These are phyloP conservation scores for Acrocera orbiculus DNA, from an alignment of 2,888 invertebrate species.

Conservation along the genomic window DNA sequence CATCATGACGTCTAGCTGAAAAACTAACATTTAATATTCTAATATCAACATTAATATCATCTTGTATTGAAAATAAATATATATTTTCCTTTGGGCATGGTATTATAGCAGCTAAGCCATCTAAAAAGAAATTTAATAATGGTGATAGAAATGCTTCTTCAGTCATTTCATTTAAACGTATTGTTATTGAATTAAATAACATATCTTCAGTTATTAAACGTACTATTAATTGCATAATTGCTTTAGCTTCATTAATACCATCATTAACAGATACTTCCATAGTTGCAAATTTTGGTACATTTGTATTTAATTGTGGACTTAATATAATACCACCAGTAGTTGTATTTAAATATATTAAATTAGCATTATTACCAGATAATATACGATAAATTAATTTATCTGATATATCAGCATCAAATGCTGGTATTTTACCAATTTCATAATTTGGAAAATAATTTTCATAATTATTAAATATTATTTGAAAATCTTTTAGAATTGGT, in stretches of 20 bases:
- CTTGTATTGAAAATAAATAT: conserved; percentile 80
- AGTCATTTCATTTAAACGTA: conserved; percentile 83
- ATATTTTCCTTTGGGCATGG: conserved; percentile 86
- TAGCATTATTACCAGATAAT: conserved; percentile 83
- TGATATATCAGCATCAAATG: conserved; percentile 85
- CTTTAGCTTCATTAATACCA: conserved; percentile 83
- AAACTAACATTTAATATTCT: conserved; percentile 88
- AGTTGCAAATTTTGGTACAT: conserved; percentile 81
- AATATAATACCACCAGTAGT: conserved; percentile 69
- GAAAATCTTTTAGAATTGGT: conserved; percentile 78
- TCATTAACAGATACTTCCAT: conserved; percentile 90
- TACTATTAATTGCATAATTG: conserved; percentile 80
- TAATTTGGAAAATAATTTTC: conserved; percentile 86
- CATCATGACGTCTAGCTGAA: conserved; percentile 67
- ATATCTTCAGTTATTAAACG: conserved; percentile 85
- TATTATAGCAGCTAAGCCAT: conserved; percentile 79
- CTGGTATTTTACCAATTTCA: conserved; percentile 79
- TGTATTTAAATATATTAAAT: conserved; percentile 66
- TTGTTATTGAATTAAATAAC: conserved; percentile 85
- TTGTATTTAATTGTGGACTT: conserved; percentile 86
- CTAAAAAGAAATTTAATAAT: conserved; percentile 67
- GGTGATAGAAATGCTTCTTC: conserved; percentile 84
- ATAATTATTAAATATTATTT: conserved; percentile 89
- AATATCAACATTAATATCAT: conserved; percentile 74
- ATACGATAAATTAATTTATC: conserved; percentile 68